Evolutionary conservation across 2,113 vertebrate species (phyloP).

Genomic region (Dinomys branickii): DNA sequence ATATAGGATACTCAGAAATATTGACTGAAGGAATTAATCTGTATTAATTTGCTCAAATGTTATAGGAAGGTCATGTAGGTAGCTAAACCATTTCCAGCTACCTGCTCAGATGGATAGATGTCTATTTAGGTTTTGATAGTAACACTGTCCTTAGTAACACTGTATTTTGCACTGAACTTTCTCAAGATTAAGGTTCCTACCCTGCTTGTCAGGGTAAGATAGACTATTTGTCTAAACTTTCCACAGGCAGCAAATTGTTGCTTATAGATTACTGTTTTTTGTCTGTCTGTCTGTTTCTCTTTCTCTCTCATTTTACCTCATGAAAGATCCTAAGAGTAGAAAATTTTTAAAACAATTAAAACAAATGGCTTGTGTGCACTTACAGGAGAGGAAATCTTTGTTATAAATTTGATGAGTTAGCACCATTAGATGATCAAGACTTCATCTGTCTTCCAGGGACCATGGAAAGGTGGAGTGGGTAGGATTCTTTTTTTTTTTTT

Average conservation of each 20-base stretch:
- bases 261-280: background rate
- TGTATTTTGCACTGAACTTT: background rate
- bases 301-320: background rate
- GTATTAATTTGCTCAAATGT: constrained; percentile 3
- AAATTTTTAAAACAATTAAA: background rate
- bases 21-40: background rate
- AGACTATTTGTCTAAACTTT: background rate
- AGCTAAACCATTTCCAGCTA: background rate
- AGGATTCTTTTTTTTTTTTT: background rate
- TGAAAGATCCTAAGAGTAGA: background rate
- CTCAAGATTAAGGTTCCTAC: background rate
- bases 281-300: too few species aligned
- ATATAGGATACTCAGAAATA: background rate
- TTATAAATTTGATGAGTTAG: background rate
- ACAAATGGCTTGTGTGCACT: background rate
- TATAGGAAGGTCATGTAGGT: background rate
- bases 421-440: background rate
- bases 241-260: background rate
- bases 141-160: background rate
- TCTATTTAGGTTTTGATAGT: background rate
- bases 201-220: background rate
- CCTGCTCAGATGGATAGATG: background rate
- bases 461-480: background rate
- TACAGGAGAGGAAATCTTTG: background rate
- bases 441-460: background rate